Evolutionary conservation across 1,140 invertebrate species (phyloP).

Genomic region (Diploscapter pachys): DNA sequence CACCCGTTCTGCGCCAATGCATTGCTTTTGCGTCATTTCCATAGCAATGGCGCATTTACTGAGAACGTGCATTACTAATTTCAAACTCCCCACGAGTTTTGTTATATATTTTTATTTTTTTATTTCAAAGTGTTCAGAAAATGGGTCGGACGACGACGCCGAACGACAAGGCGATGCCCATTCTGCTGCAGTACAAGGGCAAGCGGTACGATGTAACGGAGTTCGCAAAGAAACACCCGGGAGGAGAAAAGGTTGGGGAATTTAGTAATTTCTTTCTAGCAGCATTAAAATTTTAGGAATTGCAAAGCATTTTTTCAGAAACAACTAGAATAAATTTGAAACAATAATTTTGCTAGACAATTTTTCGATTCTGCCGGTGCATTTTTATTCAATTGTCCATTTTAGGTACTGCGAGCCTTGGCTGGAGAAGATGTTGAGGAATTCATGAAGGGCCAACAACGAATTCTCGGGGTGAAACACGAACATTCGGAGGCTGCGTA

Average conservation of each 20-base stretch:
- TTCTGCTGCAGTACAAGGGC: slow-evolving; percentile 52
- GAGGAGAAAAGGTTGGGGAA: slow-evolving; percentile 49
- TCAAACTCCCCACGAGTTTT: too few relatives aligned
- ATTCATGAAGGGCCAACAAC: slow-evolving; percentile 51
- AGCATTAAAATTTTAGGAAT: neutral
- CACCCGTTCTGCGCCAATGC: too few relatives aligned
- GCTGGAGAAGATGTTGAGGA: slow-evolving; percentile 57
- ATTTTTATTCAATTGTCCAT: neutral
- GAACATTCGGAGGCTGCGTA: slow-evolving; percentile 60
- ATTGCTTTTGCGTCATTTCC: too few relatives aligned
- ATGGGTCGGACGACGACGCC: too few relatives aligned
- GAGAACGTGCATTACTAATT: too few relatives aligned
- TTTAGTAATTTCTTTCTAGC: neutral
- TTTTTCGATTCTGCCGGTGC: too few relatives aligned
- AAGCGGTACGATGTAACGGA: slow-evolving; percentile 60
- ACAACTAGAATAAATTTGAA: neutral
- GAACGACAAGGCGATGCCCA: slow-evolving; percentile 29
- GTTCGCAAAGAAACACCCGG: slow-evolving; percentile 60
- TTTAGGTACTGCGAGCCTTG: slow-evolving; percentile 49
- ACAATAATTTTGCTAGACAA: too few relatives aligned
- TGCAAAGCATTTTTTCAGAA: neutral
- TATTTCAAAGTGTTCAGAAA: too few relatives aligned
- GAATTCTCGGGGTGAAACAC: slow-evolving; percentile 55
- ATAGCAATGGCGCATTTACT: too few relatives aligned
- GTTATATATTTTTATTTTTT: too few relatives aligned